Evolutionary conservation across 2,113 vertebrate species (phyloP), one percentile per base, ranked within the genome.

Genomic region (Suncus etruscus): DNA sequence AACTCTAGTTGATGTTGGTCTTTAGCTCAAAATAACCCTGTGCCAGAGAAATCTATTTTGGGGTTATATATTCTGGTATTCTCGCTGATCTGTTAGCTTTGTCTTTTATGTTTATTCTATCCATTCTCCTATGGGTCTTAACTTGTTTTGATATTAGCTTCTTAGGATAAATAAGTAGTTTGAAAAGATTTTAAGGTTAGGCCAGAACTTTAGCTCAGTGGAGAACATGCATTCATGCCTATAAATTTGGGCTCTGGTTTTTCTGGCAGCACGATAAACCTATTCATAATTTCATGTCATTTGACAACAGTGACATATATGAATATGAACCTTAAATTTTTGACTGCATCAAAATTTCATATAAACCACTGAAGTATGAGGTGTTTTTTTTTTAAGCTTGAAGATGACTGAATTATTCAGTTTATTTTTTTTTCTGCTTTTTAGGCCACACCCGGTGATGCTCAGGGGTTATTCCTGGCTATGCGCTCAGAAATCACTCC

Each of bases 111-210:
- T 87, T 76, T 65, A 29, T 48, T 68, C 20, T 32, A 61, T 8
- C 4, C 31, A 66, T 78, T 85, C n/a, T 45, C 14, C 25, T 25
- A 2, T 47, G 31, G 79, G 22, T 11, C 27, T 50, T 29, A 27
- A 29, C 14, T 87, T 69, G 6, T 89, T 84, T 82, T 61, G 51
- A 27, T 61, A 51, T 50, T 29, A 45, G 63, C 69, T 85, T 84
- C 51, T 81, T 14, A 76, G 12, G n/a, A 31, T 74, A n/a, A 94
- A 69, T 76, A 61, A 69, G 11, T 68, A 39, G 58, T 74, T 79
- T 72, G 25, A 45, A 91, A 51, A 85, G 79, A 81, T 66, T 45
- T 74, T 47, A 31, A 74, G 54, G 31, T 29, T 45, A 69, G 32
- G 61, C 50, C 22, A n/a, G 69, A 70, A 75, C 48, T 69, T n/a